Base-by-base conservation (phyloP, 2,113 vertebrate species). In the Aviceda subcristata region DNA sequence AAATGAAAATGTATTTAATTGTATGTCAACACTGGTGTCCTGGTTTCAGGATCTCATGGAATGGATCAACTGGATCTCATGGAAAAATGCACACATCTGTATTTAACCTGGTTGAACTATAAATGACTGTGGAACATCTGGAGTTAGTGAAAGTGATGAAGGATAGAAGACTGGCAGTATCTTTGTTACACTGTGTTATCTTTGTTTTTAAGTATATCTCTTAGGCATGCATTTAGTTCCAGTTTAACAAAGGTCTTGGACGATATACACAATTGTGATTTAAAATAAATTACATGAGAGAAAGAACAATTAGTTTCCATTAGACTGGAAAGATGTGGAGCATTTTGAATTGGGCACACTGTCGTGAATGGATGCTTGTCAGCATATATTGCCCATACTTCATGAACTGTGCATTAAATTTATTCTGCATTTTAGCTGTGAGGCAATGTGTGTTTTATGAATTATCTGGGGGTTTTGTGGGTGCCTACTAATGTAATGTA, bases 101-200 rank as follows among this genome's bases (percentile, higher is more conserved):
- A 39, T 92, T 96, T 96, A 94, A 88, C 32, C 56, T 73, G 48
- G 26, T 88, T 68, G 74, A 68, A 57, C 72, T 94, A 3, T 48
- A 45, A 86, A 53, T 89, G 38, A 51, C 23, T 87, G 55, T 87
- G 46, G 92, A 96, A 97, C 91, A 97, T 93, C 85, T 98, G 96
- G 95, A 95, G 30, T 84, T 96, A 85, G 72, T 92, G 67, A 95
- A 96, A 85, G 43, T 76, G 45, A 34, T 26, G 81, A 95, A 63
- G 77, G 38, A 48, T 76, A 41, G 80, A 97, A 72, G 77, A 57
- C 46, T 90, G 48, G 34, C 17, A 64, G 15, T 64, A 50, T 56
- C 92, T 96, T 97, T 88, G n/a, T 76, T 97, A 90, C 91, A n/a
- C n/a, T n/a, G n/a, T n/a, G n/a, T n/a, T n/a, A n/a, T n/a, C n/a